phyloP scores from a whole-genome alignment of 2,113 vertebrate genomes.

The Pipa parva region DNA sequence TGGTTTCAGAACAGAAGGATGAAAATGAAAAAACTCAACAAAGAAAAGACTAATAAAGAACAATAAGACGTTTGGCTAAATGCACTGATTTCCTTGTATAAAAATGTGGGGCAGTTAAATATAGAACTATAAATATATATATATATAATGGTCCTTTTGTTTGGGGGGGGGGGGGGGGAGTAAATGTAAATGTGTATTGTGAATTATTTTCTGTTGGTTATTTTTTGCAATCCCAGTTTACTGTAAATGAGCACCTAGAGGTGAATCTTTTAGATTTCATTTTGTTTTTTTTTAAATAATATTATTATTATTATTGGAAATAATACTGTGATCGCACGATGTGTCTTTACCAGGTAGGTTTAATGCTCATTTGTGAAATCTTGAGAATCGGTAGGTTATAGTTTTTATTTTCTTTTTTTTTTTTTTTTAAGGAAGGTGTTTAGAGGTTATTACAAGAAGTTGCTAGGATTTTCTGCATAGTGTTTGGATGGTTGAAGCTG shows the following conservation, averaged over 20 bases:
- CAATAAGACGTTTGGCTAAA: constrained; percentile 56
- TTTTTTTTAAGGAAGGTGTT: too few species aligned
- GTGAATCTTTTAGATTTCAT: constrained; percentile 44
- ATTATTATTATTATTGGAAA: too few species aligned
- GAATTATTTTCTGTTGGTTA: too few species aligned
- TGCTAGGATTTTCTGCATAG: too few species aligned
- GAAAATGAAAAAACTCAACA: constrained; percentile 99
- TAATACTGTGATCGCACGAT: constrained; percentile 68
- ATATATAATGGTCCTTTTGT: constrained; percentile 29
- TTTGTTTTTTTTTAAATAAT: constrained; percentile 48
- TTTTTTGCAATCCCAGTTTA: constrained; percentile 53
- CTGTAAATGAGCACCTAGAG: constrained; percentile 54
- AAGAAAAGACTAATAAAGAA: constrained; percentile 84
- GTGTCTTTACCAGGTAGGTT: constrained; percentile 51
- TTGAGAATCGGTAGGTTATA: too few species aligned
- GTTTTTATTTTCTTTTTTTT: too few species aligned
- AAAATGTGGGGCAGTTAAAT: constrained; percentile 48
- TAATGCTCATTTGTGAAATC: constrained; percentile 57
- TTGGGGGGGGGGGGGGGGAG: too few species aligned
- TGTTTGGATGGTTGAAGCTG: constrained; percentile 42
- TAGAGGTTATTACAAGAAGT: too few species aligned
- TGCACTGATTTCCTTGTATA: constrained; percentile 21
- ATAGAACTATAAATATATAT: constrained; percentile 39
- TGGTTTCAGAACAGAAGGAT: constrained; percentile 99
- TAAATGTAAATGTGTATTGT: constrained; percentile 65